A percentile compares a stretch with the other conserved stretches of the same genome.
These are phyloP conservation scores for Cynocephalus volans DNA, from an alignment of 2,113 vertebrate species.

Conservation along the genomic window DNA sequence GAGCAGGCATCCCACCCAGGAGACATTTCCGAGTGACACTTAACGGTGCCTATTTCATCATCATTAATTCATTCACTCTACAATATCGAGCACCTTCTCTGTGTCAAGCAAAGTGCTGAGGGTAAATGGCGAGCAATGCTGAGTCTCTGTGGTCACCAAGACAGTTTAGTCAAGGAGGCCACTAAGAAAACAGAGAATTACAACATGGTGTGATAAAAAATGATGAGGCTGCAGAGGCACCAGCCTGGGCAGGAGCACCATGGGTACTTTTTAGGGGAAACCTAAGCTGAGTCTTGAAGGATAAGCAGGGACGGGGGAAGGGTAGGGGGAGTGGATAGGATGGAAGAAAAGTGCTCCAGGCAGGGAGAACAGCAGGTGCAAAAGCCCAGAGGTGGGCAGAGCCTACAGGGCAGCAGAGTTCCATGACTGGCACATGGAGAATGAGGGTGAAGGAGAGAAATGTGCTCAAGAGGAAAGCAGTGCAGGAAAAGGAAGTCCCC, in stretches of 20 bases:
- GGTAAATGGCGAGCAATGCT: background rate
- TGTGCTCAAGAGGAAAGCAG: background rate
- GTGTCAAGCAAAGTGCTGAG: background rate
- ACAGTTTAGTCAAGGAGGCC: background rate
- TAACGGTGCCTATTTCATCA: background rate
- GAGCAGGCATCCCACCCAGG: background rate
- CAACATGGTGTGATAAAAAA: background rate
- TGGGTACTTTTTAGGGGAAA: background rate
- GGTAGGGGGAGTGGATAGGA: rapidly evolving
- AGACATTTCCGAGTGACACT: too few relatives aligned
- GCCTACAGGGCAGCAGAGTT: background rate
- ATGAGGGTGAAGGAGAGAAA: background rate
- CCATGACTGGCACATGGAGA: rapidly evolving
- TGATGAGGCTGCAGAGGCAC: rapidly evolving
- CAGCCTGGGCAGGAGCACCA: background rate
- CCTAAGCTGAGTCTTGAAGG: background rate
- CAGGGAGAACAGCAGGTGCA: background rate
- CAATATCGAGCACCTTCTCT: background rate
- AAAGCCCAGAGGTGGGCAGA: background rate
- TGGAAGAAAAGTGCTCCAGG: background rate
- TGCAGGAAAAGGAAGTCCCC: background rate
- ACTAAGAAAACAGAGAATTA: background rate
- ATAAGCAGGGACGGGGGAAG: background rate
- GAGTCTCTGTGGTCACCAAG: background rate
- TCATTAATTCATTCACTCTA: background rate